Percentiles rank a stretch among this genome's conserved stretches.
These are phyloP conservation scores for Cacatua alba DNA, from an alignment of 2,113 vertebrate species.

Conservation along the genomic window DNA sequence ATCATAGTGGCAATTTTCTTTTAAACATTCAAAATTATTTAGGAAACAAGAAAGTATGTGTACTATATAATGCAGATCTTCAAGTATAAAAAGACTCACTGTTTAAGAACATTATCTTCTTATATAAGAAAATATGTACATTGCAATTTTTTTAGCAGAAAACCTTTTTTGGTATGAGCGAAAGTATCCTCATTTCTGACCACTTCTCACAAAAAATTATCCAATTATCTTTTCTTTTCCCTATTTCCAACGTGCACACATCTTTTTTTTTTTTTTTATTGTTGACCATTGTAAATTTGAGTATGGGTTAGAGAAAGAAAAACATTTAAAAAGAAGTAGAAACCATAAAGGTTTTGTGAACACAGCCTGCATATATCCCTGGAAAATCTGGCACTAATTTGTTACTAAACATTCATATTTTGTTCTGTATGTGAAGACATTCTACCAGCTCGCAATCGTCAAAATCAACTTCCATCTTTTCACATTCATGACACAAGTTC, in stretches of 20 bases:
- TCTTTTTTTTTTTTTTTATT: background rate
- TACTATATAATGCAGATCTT: background rate
- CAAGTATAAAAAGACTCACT: background rate
- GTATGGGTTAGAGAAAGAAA: background rate
- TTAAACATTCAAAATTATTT: background rate
- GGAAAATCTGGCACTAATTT: background rate
- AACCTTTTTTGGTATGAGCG: background rate
- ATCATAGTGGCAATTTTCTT: background rate
- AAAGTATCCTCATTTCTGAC: background rate
- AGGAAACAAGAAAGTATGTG: background rate
- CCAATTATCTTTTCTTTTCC: background rate
- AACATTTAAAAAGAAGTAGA: background rate
- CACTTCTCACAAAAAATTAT: background rate
- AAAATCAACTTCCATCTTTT: constrained; percentile 16
- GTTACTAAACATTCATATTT: background rate
- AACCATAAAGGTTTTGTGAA: background rate
- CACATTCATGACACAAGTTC: background rate
- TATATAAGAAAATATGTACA: background rate
- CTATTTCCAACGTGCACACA: rapidly evolving
- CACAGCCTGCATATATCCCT: background rate
- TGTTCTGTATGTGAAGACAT: background rate
- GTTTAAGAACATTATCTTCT: background rate
- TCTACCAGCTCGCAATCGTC: background rate
- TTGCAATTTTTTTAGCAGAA: background rate
- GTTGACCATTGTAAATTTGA: background rate